Evolutionary conservation across 2,888 invertebrate genomes (phyloP).

Genomic region (Tupiocoris notatus): DNA sequence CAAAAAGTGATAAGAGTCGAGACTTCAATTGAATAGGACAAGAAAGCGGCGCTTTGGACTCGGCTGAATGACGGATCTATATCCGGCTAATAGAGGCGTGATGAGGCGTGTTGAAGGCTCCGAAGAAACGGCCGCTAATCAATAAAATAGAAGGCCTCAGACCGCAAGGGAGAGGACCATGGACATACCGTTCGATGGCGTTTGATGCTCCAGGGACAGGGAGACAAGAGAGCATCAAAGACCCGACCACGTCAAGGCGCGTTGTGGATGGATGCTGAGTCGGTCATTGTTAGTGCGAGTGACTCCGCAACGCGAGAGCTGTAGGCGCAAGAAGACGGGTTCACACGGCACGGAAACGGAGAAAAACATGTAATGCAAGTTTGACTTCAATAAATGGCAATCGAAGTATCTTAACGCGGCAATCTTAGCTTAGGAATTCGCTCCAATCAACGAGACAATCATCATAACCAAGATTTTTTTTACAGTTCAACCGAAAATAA

Average conservation of each 20-base stretch:
- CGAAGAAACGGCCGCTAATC: constrained; percentile 40
- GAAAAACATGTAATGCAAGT: too few species aligned
- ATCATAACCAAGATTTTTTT: too few species aligned
- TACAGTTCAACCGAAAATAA: too few species aligned
- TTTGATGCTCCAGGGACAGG: not conserved
- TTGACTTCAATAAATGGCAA: too few species aligned
- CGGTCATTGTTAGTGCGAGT: constrained; percentile 39
- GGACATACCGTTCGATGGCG: not conserved
- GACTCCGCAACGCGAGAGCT: constrained; percentile 25
- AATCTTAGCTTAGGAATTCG: too few species aligned
- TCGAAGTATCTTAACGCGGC: too few species aligned
- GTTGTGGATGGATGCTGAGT: constrained; percentile 5
- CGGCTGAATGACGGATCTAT: constrained; percentile 38
- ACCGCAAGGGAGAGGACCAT: not conserved
- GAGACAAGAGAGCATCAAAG: not conserved
- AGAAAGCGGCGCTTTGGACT: not conserved
- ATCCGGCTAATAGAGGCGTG: constrained; percentile 39
- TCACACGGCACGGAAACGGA: too few species aligned
- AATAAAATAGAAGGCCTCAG: constrained; percentile 20
- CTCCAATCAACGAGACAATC: too few species aligned
- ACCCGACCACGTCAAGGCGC: constrained; percentile 25
- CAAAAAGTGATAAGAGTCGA: not conserved
- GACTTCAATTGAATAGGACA: not conserved
- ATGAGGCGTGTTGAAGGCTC: constrained; percentile 29
- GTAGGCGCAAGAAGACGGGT: too few species aligned